phyloP scores from a whole-genome alignment of 2,113 vertebrate species.

The Gracilinanus agilis region DNA sequence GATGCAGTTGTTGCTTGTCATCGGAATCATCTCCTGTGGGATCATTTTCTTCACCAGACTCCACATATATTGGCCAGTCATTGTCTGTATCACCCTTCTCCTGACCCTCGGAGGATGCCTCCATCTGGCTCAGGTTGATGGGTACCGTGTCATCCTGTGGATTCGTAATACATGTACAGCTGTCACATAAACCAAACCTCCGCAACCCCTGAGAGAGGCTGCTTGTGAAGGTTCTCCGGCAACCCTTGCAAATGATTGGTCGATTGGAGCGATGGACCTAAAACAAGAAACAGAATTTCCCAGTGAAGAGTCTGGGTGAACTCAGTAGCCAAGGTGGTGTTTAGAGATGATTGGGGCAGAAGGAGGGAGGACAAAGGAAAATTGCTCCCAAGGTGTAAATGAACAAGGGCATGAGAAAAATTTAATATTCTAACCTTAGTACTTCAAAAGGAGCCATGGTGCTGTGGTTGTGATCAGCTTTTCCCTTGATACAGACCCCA shows the following conservation, averaged over 20 bases:
- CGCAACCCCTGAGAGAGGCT: constrained; percentile 91
- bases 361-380: not conserved
- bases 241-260: constrained; percentile 96
- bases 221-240: constrained; percentile 93
- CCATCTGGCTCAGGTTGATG: constrained; percentile 86
- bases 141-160: constrained; percentile 88
- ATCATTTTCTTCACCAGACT: constrained; percentile 94
- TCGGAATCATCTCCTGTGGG: constrained; percentile 82
- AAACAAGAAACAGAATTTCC: not conserved
- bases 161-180: constrained; percentile 95
- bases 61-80: constrained; percentile 96
- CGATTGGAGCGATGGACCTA: constrained; percentile 96
- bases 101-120: constrained; percentile 85
- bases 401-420: not conserved
- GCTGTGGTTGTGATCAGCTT: not conserved
- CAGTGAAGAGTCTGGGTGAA: not conserved
- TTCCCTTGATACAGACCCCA: not conserved
- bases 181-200: constrained; percentile 94
- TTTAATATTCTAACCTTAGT: not conserved
- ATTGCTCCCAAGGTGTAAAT: not conserved
- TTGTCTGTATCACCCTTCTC: constrained; percentile 88
- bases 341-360: not conserved
- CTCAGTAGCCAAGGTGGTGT: not conserved
- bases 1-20: constrained; percentile 85
- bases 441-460: not conserved